These are phyloP conservation scores for Tor tambroides DNA, from an alignment of 2,113 vertebrate genomes.

Conservation along the genomic window DNA sequence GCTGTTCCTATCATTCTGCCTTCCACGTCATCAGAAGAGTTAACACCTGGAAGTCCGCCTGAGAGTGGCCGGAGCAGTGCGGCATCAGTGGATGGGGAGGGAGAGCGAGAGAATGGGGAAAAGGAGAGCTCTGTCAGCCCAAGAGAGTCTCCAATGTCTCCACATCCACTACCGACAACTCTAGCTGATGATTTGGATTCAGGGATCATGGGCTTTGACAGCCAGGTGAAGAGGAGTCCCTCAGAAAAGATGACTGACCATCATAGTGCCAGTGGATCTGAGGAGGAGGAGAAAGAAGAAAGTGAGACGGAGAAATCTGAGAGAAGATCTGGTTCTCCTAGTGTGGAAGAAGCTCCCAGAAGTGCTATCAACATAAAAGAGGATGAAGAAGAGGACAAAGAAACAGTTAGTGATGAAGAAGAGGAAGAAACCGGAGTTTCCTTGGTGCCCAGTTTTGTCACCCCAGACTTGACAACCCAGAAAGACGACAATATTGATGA, in stretches of 20 bases:
- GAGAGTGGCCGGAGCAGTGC: constrained; percentile 56
- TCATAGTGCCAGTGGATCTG: constrained; percentile 45
- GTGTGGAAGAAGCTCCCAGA: neutral
- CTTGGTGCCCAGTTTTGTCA: neutral
- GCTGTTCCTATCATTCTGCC: constrained; percentile 60
- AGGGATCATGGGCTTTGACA: constrained; percentile 29
- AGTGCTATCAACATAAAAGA: constrained; percentile 23
- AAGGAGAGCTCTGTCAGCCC: constrained; percentile 49
- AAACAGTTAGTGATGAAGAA: constrained; percentile 37
- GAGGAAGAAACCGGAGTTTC: constrained; percentile 21
- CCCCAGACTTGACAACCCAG: constrained; percentile 20
- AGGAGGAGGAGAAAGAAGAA: constrained; percentile 50
- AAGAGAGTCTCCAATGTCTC: constrained; percentile 48
- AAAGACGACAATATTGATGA: constrained; percentile 5
- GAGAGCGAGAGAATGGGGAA: constrained; percentile 41
- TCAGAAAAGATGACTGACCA: constrained; percentile 44
- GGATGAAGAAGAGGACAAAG: constrained; percentile 32
- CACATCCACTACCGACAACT: constrained; percentile 5
- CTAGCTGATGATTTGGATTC: constrained; percentile 7
- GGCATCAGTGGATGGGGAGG: constrained; percentile 40
- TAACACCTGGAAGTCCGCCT: constrained; percentile 49
- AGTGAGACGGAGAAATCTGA: constrained; percentile 29
- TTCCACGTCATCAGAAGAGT: constrained; percentile 56
- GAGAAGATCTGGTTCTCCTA: neutral
- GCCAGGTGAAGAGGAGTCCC: constrained; percentile 46